These are phyloP conservation scores for Ophioninae sp. DNA, from an alignment of 2,888 invertebrate genomes.

Conservation along the genomic window DNA sequence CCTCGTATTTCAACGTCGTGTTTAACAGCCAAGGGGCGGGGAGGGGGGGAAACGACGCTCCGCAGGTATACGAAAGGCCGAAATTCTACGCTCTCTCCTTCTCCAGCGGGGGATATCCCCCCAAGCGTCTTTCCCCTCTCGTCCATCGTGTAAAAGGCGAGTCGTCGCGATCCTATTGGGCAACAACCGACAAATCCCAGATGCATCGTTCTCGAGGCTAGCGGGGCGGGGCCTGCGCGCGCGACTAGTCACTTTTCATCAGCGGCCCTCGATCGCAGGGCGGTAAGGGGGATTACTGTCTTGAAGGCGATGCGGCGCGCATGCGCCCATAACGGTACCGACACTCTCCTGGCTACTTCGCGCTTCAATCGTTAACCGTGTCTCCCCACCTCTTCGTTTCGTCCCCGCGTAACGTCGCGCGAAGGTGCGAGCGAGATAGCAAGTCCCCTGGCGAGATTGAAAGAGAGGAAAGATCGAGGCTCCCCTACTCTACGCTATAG, in stretches of 20 bases:
- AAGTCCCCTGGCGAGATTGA: background rate
- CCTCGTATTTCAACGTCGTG: slow-evolving; percentile 32
- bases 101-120: slow-evolving; percentile 26
- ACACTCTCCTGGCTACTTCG: slow-evolving; percentile 54
- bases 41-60: background rate
- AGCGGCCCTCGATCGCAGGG: background rate
- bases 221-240: slow-evolving; percentile 71
- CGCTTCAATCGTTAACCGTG: slow-evolving; percentile 69
- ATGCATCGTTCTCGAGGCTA: slow-evolving; percentile 73
- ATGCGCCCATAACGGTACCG: slow-evolving; percentile 76
- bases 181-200: slow-evolving; percentile 78
- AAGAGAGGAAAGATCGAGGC: background rate
- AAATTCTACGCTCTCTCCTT: slow-evolving; percentile 6
- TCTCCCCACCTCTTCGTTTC: slow-evolving; percentile 53
- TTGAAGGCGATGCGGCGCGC: slow-evolving; percentile 70
- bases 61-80: background rate
- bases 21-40: slow-evolving; percentile 20
- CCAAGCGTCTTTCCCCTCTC: slow-evolving; percentile 49
- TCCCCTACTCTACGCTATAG: slow-evolving; percentile 17
- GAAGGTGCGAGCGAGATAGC: slow-evolving; percentile 9
- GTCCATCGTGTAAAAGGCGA: slow-evolving; percentile 28
- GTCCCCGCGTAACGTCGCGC: slow-evolving; percentile 29
- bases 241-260: slow-evolving; percentile 35
- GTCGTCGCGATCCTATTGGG: slow-evolving; percentile 70
- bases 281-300: slow-evolving; percentile 48